phyloP scores from a whole-genome alignment of 2,888 invertebrate genomes.

The Chalcosyrphus nemorum region DNA sequence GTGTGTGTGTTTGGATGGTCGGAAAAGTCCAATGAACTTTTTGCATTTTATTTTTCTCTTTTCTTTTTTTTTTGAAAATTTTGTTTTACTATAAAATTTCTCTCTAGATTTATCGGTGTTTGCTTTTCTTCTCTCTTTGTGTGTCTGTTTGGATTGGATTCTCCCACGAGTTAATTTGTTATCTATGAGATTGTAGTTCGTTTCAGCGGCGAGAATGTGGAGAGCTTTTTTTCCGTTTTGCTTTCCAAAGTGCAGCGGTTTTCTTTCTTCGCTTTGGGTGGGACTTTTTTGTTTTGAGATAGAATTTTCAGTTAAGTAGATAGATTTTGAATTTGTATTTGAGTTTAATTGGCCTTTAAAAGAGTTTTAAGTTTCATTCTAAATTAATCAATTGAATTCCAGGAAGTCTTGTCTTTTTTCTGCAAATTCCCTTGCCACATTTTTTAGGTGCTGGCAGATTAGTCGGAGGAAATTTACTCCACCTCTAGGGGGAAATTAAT shows the following conservation, averaged over 20 bases:
- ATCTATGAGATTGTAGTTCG: constrained; percentile 30
- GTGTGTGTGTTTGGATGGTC: constrained; percentile 44
- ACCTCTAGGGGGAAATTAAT: too few species aligned
- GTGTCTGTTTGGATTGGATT: background rate
- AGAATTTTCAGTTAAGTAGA: background rate
- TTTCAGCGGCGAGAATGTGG: constrained; percentile 6
- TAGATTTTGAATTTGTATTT: background rate
- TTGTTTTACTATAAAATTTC: constrained; percentile 29
- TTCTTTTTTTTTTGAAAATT: background rate
- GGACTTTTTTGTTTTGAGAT: background rate
- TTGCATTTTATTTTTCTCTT: constrained; percentile 55
- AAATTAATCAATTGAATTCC: too few species aligned
- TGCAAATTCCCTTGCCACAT: too few species aligned
- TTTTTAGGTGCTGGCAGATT: too few species aligned
- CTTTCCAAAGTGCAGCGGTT: background rate
- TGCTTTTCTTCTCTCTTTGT: background rate
- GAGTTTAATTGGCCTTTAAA: too few species aligned
- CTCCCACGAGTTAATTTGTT: constrained; percentile 22
- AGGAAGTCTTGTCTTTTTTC: too few species aligned
- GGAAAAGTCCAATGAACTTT: constrained; percentile 73
- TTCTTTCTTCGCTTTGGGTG: background rate
- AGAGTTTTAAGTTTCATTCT: too few species aligned
- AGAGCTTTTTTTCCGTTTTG: constrained; percentile 26
- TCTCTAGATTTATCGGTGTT: background rate
- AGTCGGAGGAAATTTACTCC: too few species aligned